Evolutionary conservation across 2,113 vertebrate species (phyloP).

Genomic region (Glareola pratincola): DNA sequence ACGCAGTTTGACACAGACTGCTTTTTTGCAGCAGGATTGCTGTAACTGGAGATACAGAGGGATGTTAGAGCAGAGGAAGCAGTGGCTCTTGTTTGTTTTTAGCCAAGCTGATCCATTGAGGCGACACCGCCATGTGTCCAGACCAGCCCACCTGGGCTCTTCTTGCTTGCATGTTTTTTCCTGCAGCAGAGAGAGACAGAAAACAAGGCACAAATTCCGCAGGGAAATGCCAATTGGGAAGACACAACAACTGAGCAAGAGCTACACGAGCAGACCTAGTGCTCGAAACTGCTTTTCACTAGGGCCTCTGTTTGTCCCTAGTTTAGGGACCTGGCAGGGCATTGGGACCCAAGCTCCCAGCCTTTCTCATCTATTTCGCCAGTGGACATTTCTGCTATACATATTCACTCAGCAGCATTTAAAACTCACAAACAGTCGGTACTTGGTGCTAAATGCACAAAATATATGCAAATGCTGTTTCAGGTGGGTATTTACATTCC

Average conservation of each 20-base stretch:
- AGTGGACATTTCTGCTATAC: not conserved
- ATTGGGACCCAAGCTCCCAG: not conserved
- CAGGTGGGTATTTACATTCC: not conserved
- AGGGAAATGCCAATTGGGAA: not conserved
- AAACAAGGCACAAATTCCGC: not conserved
- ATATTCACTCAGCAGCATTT: not conserved
- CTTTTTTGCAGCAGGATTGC: not conserved
- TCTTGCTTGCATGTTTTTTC: not conserved
- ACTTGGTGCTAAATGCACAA: not conserved
- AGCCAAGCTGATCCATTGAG: not conserved
- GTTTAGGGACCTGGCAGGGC: not conserved
- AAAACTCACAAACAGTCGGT: rapidly evolving
- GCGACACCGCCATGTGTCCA: not conserved
- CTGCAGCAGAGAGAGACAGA: not conserved
- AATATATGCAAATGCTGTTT: not conserved
- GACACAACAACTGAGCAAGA: not conserved
- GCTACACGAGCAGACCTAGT: rapidly evolving
- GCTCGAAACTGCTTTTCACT: not conserved
- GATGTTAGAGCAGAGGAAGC: not conserved
- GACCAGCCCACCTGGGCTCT: not conserved
- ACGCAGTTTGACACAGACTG: not conserved
- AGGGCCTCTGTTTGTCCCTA: not conserved
- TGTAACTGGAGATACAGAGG: not conserved
- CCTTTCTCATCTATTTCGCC: not conserved
- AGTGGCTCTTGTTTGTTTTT: not conserved